Evolutionary conservation across 2,797 vertebrate species (phyloP).

Genomic region (Neomorphus geoffroyi): DNA sequence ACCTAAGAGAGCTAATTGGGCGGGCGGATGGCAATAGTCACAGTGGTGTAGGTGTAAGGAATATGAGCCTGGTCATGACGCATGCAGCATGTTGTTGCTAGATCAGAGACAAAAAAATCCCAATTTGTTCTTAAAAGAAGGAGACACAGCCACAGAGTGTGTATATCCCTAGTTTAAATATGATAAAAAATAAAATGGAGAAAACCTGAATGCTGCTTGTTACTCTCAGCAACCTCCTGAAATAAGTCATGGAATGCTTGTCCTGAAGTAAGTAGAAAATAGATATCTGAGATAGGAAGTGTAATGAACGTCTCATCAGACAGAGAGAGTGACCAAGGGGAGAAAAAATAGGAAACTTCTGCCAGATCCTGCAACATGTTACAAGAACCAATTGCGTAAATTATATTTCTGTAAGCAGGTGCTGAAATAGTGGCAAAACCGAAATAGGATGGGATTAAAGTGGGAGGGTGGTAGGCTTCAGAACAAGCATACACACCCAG

Average conservation of each 20-base stretch:
- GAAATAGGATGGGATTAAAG: slow-evolving; percentile 1
- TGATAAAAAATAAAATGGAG: background rate
- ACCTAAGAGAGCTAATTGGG: background rate
- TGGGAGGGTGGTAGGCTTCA: background rate
- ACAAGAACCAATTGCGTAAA: background rate
- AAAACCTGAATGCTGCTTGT: background rate
- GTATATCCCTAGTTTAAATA: background rate
- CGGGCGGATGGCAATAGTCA: background rate
- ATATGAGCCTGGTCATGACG: background rate
- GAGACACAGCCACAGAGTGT: background rate
- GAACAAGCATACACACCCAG: background rate
- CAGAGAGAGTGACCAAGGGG: slow-evolving; percentile 3
- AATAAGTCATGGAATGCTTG: background rate
- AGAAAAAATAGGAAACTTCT: slow-evolving; percentile 19
- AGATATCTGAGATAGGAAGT: background rate
- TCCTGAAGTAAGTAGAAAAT: slow-evolving; percentile 13
- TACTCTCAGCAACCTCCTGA: background rate
- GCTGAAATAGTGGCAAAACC: background rate
- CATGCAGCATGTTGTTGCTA: background rate
- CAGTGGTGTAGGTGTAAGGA: background rate
- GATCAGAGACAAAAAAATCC: background rate
- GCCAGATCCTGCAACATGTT: background rate
- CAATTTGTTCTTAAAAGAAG: background rate
- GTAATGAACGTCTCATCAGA: background rate
- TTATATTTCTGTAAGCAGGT: background rate